A percentile compares a stretch with the other conserved stretches of the same genome.
These are phyloP conservation scores for Caenorhabditis remanei DNA, from an alignment of 1,140 invertebrate genomes.

Conservation along the genomic window DNA sequence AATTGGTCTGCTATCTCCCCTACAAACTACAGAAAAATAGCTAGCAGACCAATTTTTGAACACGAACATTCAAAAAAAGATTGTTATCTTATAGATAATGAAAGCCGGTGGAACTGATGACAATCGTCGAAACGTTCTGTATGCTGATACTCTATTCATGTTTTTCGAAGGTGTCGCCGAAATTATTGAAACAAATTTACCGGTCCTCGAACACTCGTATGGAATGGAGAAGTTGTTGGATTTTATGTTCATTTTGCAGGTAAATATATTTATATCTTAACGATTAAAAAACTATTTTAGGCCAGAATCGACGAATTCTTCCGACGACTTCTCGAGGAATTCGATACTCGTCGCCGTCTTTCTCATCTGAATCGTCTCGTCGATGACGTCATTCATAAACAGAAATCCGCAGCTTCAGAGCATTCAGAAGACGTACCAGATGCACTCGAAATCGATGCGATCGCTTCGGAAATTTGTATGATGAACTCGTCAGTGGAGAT, in stretches of 20 bases:
- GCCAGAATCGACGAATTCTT: conserved; percentile 80
- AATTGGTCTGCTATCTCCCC: not conserved
- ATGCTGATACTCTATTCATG: conserved; percentile 86
- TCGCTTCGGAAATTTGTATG: conserved; percentile 84
- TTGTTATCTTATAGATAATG: conserved; percentile 71
- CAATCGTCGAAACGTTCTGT: conserved; percentile 85
- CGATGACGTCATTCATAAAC: conserved; percentile 82
- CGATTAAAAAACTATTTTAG: conserved; percentile 52
- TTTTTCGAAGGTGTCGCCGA: conserved; percentile 90
- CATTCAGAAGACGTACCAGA: conserved; percentile 81
- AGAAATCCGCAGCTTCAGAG: not conserved
- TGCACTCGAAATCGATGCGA: conserved; percentile 88
- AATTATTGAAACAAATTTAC: conserved; percentile 90
- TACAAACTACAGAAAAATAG: not conserved
- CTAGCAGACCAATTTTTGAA: not conserved
- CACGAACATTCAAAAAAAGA: not conserved
- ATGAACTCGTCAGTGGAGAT: conserved; percentile 91
- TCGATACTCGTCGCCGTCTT: conserved; percentile 88
- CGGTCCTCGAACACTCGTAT: conserved; percentile 93
- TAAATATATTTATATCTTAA: conserved; percentile 27
- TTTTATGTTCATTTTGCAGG: conserved; percentile 75
- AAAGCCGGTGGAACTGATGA: conserved; percentile 81
- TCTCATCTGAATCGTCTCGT: conserved; percentile 83
- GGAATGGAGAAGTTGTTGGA: conserved; percentile 80
- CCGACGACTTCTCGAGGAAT: conserved; percentile 79